Conservation (phyloP, 2,888 invertebrate genomes). For the Fragum whitleyi region DNA sequence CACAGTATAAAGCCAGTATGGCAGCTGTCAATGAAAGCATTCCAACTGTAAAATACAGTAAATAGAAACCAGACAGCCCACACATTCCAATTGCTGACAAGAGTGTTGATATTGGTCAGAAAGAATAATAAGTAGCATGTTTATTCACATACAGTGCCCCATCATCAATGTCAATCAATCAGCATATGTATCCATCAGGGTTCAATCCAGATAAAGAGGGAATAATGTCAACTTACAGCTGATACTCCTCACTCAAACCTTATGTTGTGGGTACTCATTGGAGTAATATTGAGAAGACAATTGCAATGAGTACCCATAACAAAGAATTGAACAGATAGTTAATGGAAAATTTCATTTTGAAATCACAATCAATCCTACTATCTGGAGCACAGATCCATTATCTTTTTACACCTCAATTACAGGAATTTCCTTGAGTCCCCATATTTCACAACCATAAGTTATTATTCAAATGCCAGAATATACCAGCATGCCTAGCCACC, state of each 20-base stretch:
- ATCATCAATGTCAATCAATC: slow-evolving; percentile 15
- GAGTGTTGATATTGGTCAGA: not conserved
- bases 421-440: not conserved
- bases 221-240: not conserved
- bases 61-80: not conserved
- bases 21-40: too few species aligned
- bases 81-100: not conserved
- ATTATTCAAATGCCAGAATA: not conserved
- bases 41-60: not conserved
- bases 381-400: too few species aligned
- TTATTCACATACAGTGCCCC: slow-evolving; percentile 6
- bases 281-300: too few species aligned
- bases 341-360: too few species aligned
- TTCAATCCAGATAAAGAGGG: too few species aligned
- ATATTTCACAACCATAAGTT: not conserved
- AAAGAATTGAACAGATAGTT: too few species aligned
- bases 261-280: too few species aligned
- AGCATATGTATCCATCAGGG: not conserved
- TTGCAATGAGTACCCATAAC: too few species aligned
- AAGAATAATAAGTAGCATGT: slow-evolving; percentile 8
- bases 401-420: not conserved
- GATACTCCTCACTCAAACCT: too few species aligned
- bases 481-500: not conserved
- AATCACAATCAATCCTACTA: too few species aligned
- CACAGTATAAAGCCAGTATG: too few species aligned